A percentile compares a stretch with the other conserved stretches of the same genome.
Evolutionary conservation across 2,113 vertebrate genomes (phyloP).

Genomic region (Thamnaconus septentrionalis): DNA sequence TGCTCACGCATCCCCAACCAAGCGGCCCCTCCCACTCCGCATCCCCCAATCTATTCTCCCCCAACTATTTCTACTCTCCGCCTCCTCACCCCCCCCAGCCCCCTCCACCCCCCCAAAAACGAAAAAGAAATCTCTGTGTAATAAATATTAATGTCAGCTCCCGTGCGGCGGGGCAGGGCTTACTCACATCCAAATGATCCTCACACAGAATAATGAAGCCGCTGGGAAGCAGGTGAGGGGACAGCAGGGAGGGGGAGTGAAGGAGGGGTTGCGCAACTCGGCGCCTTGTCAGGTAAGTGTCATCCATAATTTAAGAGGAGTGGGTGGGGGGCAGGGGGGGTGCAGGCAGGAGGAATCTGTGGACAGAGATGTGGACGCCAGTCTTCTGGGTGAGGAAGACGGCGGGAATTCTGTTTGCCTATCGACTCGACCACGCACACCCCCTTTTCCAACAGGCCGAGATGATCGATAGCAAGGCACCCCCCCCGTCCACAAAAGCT

Average conservation of each 20-base stretch:
- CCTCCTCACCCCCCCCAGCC: background rate
- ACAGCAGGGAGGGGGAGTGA: slow-evolving; percentile 6
- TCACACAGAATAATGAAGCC: slow-evolving; percentile 72
- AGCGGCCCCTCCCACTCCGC: background rate
- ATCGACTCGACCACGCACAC: slow-evolving; percentile 14
- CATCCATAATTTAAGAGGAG: slow-evolving; percentile 67
- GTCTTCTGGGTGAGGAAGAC: slow-evolving; percentile 25
- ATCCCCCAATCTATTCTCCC: slow-evolving; percentile 15
- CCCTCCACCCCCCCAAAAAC: background rate
- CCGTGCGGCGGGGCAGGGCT: slow-evolving; percentile 53
- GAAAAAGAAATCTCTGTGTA: slow-evolving; percentile 28
- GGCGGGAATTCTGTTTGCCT: slow-evolving; percentile 30
- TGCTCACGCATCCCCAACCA: slow-evolving; percentile 2
- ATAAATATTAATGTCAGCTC: slow-evolving; percentile 70
- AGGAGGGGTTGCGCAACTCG: slow-evolving; percentile 57
- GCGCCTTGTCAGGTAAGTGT: slow-evolving; percentile 55
- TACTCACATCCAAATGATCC: slow-evolving; percentile 68
- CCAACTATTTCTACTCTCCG: background rate
- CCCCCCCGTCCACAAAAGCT: too few relatives aligned
- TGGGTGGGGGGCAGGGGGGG: slow-evolving; percentile 35
- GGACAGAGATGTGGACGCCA: too few relatives aligned
- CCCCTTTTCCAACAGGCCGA: background rate
- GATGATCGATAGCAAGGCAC: too few relatives aligned
- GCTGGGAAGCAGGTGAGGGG: slow-evolving; percentile 69
- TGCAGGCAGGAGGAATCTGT: too few relatives aligned